These are phyloP conservation scores for Apamea anceps DNA, from an alignment of 2,888 invertebrate genomes.

Conservation along the genomic window DNA sequence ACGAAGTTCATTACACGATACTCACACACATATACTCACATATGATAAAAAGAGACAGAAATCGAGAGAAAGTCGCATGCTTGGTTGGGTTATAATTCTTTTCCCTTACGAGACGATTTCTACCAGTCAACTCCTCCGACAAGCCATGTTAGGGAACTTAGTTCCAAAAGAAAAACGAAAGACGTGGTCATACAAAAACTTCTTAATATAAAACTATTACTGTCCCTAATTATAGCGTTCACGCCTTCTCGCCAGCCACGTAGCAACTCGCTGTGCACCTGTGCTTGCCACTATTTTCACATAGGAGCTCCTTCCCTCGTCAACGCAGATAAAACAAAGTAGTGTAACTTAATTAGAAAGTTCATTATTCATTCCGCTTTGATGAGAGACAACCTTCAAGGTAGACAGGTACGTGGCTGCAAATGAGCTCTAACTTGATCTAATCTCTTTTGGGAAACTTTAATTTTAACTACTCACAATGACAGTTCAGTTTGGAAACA, in stretches of 20 bases:
- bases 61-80: not conserved
- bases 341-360: conserved; percentile 65
- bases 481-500: conserved; percentile 58
- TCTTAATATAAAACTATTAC: conserved; percentile 44
- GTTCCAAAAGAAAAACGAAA: not conserved
- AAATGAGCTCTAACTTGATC: conserved; percentile 58
- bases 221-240: conserved; percentile 48
- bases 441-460: conserved; percentile 66
- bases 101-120: not conserved
- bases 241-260: conserved; percentile 20
- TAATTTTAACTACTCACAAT: conserved; percentile 62
- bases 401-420: conserved; percentile 54
- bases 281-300: conserved; percentile 51
- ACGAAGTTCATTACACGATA: not conserved
- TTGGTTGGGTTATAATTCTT: not conserved
- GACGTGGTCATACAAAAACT: conserved; percentile 9
- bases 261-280: conserved; percentile 45
- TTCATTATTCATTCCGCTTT: conserved; percentile 62
- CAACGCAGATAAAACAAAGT: conserved; percentile 62
- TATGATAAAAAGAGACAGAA: not conserved
- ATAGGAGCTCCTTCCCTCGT: conserved; percentile 32
- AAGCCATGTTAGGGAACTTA: not conserved
- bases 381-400: conserved; percentile 53
- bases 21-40: not conserved
- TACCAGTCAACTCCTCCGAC: not conserved